A percentile compares a stretch with the other conserved stretches of the same genome.
phyloP scores from a whole-genome alignment of 37 sponge, comb jelly and placozoan genomes.

The Agelas oroides region DNA sequence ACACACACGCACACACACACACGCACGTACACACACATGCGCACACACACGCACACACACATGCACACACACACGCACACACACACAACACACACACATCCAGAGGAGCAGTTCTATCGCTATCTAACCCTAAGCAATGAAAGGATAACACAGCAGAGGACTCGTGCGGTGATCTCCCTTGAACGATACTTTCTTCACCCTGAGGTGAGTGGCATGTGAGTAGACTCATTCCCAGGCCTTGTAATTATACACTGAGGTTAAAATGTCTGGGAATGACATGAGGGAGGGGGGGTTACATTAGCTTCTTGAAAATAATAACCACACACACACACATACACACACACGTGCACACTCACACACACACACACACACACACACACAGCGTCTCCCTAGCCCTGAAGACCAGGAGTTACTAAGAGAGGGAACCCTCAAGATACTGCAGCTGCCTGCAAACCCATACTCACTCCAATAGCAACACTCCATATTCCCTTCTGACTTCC shows the following conservation, averaged over 20 bases:
- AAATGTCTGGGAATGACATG: not conserved
- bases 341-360: not conserved
- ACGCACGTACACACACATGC: no score
- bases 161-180: slow-evolving; percentile 19
- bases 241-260: not conserved
- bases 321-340: no score
- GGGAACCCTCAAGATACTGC: slow-evolving; percentile 50
- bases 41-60: no score
- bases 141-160: slow-evolving; percentile 42
- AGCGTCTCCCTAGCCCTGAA: slow-evolving; percentile 46
- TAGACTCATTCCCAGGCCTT: not conserved
- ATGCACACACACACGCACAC: not conserved
- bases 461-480: no score
- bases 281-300: no score
- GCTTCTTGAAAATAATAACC: no score
- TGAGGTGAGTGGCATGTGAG: slow-evolving; percentile 42
- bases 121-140: slow-evolving; percentile 65
- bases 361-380: not conserved
- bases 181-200: slow-evolving; percentile 46
- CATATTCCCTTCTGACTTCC: no score
- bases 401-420: slow-evolving; percentile 14
- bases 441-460: slow-evolving; percentile 25
- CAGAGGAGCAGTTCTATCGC: slow-evolving; percentile 78
- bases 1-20: no score
- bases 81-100: no score